A percentile compares a stretch with the other conserved stretches of the same genome.
Evolutionary conservation across 2,888 invertebrate species (phyloP).

Genomic region (Linnaemya tessellans): DNA sequence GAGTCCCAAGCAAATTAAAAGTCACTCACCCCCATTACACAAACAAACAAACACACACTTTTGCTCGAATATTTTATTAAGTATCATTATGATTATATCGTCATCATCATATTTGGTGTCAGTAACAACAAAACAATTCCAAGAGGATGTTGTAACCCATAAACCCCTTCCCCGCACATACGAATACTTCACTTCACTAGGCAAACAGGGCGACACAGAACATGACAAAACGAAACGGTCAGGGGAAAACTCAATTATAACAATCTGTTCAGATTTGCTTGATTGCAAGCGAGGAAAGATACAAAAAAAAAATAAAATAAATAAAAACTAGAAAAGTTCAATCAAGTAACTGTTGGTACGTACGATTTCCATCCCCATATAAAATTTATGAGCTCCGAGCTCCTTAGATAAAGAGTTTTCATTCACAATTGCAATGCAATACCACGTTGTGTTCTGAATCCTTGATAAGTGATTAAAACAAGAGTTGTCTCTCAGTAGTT

Average conservation of each 20-base stretch:
- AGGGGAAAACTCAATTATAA: conserved; percentile 83
- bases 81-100: conserved; percentile 65
- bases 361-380: conserved; percentile 42
- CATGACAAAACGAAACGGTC: conserved; percentile 65
- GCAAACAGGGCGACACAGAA: conserved; percentile 16
- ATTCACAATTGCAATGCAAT: conserved; percentile 50
- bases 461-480: conserved; percentile 48
- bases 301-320: neutral
- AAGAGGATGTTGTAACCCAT: neutral
- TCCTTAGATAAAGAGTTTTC: conserved; percentile 44
- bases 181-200: neutral
- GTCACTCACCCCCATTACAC: conserved; percentile 79
- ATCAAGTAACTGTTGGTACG: conserved; percentile 6
- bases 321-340: conserved; percentile 40
- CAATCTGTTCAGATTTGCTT: conserved; percentile 83
- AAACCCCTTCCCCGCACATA: neutral
- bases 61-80: conserved; percentile 20
- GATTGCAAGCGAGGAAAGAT: conserved; percentile 18
- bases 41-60: conserved; percentile 22
- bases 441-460: conserved; percentile 18
- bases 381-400: conserved; percentile 65
- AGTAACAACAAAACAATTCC: conserved; percentile 54
- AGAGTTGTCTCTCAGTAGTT: neutral
- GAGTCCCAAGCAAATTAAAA: conserved; percentile 83
- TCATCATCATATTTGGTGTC: conserved; percentile 78